These are phyloP conservation scores for Eutrigla gurnardus DNA, from an alignment of 2,797 vertebrate species.

Conservation along the genomic window DNA sequence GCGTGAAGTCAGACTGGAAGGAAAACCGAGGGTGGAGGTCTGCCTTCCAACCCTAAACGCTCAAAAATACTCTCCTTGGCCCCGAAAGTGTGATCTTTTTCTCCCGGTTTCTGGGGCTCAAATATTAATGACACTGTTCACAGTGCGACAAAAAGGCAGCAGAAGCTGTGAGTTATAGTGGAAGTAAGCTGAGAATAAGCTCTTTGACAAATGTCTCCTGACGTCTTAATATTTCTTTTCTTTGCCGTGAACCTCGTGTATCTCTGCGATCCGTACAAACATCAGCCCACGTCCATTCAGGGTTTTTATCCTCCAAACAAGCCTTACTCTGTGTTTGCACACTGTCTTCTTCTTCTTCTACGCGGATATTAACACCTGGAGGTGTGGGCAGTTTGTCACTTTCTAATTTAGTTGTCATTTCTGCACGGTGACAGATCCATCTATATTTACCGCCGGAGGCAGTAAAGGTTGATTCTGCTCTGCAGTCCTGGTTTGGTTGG, in stretches of 20 bases:
- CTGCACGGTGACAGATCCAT: conserved; percentile 8
- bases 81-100: no score
- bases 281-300: not conserved
- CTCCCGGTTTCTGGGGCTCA: no score
- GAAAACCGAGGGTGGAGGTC: no score
- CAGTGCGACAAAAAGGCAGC: not conserved
- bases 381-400: conserved; percentile 1
- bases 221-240: not conserved
- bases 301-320: not conserved
- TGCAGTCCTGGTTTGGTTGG: not conserved
- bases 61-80: no score
- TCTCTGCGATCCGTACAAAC: not conserved
- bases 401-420: conserved; percentile 19
- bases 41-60: no score
- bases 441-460: conserved; percentile 10
- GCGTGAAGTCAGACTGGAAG: no score
- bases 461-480: conserved; percentile 12
- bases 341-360: not conserved
- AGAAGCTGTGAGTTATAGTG: not conserved
- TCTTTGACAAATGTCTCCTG: not conserved
- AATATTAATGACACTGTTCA: no score
- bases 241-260: not conserved
- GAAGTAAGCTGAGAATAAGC: not conserved
- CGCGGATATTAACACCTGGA: conserved; percentile 5
- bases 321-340: not conserved